phyloP scores from a whole-genome alignment of 2,797 vertebrate genomes.

The Rhodeus uyekii region DNA sequence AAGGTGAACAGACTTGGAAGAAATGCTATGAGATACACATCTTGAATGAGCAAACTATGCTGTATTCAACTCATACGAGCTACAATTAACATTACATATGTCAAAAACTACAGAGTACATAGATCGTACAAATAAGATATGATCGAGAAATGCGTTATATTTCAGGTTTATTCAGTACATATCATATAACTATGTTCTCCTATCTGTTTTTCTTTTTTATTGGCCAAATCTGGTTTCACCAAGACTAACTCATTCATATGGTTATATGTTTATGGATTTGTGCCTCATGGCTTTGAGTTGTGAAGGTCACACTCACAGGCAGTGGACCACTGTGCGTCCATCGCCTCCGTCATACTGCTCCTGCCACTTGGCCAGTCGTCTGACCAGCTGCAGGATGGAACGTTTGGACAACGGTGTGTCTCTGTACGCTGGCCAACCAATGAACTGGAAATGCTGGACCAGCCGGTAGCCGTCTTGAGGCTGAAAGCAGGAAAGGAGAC shows the following conservation, averaged over 20 bases:
- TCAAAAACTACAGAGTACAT: too few species aligned
- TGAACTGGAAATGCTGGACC: constrained; percentile 98
- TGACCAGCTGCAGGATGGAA: constrained; percentile 92
- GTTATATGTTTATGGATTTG: constrained; percentile 50
- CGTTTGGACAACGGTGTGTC: constrained; percentile 95
- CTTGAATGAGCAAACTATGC: not conserved
- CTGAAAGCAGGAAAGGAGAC: constrained; percentile 67
- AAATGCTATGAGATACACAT: not conserved
- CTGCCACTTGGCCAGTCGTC: constrained; percentile 95
- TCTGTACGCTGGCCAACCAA: constrained; percentile 96
- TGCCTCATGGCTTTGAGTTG: not conserved
- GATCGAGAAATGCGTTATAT: not conserved
- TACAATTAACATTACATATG: not conserved
- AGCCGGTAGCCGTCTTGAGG: constrained; percentile 95
- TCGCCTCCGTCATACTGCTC: constrained; percentile 95
- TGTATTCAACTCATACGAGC: not conserved
- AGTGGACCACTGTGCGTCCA: constrained; percentile 94
- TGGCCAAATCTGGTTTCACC: constrained; percentile 58
- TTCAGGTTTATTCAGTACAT: not conserved
- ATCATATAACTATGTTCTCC: not conserved
- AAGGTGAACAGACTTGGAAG: not conserved
- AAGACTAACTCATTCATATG: constrained; percentile 57
- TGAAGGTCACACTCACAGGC: constrained; percentile 82
- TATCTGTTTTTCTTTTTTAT: not conserved
- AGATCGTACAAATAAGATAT: not conserved